phyloP scores from a whole-genome alignment of 2,113 vertebrate species.

The Genyomyrus donnyi region DNA sequence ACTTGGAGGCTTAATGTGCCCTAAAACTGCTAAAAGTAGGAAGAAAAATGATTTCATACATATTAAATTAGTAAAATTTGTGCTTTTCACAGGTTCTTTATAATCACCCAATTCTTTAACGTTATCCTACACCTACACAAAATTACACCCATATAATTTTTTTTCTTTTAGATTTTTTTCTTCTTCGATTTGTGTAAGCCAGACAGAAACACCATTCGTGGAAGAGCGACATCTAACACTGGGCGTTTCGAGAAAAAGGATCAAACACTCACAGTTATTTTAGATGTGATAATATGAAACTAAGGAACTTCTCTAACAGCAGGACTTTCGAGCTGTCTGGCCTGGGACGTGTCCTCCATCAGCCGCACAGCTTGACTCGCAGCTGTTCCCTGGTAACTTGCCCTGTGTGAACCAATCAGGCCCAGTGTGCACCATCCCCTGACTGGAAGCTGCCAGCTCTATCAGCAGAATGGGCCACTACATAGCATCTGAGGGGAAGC shows the following conservation, averaged over 20 bases:
- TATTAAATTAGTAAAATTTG: neutral
- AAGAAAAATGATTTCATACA: neutral
- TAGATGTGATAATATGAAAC: neutral
- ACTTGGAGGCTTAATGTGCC: neutral
- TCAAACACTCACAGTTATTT: neutral
- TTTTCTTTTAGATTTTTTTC: neutral
- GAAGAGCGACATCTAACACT: neutral
- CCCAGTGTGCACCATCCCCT: slow-evolving; percentile 1
- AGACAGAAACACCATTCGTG: neutral
- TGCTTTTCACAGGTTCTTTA: neutral
- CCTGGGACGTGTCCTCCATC: neutral
- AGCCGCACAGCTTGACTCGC: neutral
- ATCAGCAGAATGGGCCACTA: neutral
- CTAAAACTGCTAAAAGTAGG: neutral
- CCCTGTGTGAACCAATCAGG: neutral
- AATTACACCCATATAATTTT: neutral
- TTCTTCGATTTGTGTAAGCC: neutral
- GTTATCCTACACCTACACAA: neutral
- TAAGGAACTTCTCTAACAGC: neutral
- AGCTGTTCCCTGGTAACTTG: neutral
- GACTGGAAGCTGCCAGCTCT: slow-evolving; percentile 17
- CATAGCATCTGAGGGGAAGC: neutral
- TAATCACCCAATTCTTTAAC: neutral
- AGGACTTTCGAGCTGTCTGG: neutral
- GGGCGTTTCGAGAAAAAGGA: neutral